phyloP scores from a whole-genome alignment of 2,797 vertebrate genomes.

The Scolopax rusticola region DNA sequence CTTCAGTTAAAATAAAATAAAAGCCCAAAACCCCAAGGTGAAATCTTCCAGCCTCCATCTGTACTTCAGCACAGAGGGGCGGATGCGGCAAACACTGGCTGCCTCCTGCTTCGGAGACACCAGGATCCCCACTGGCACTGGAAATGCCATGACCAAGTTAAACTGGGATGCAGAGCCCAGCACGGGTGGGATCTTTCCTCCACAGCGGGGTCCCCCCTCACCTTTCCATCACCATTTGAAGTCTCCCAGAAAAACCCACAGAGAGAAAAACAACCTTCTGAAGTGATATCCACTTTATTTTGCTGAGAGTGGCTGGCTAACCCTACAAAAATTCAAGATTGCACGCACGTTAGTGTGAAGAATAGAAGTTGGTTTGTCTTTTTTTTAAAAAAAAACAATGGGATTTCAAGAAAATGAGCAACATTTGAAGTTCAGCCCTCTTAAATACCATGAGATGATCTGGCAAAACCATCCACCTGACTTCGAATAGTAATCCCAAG shows the following conservation, averaged over 20 bases:
- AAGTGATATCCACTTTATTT: conserved; percentile 54
- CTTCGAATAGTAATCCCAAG: conserved; percentile 11
- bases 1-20: neutral
- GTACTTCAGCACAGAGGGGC: conserved; percentile 24
- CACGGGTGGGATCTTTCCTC: neutral
- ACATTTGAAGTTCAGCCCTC: conserved; percentile 41
- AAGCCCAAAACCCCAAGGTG: neutral
- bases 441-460: conserved; percentile 44
- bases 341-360: neutral
- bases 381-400: neutral
- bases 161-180: neutral
- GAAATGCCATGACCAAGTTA: conserved; percentile 16
- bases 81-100: neutral
- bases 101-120: conserved; percentile 23
- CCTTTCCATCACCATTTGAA: neutral
- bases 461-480: conserved; percentile 36
- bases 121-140: conserved; percentile 7
- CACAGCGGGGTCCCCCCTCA: neutral
- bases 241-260: conserved; percentile 1
- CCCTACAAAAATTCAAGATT: neutral
- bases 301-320: neutral
- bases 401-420: conserved; percentile 5
- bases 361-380: neutral
- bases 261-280: neutral
- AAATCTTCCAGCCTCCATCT: neutral